These are phyloP conservation scores for Torymus auratus DNA, from an alignment of 2,888 invertebrate species.

Conservation along the genomic window DNA sequence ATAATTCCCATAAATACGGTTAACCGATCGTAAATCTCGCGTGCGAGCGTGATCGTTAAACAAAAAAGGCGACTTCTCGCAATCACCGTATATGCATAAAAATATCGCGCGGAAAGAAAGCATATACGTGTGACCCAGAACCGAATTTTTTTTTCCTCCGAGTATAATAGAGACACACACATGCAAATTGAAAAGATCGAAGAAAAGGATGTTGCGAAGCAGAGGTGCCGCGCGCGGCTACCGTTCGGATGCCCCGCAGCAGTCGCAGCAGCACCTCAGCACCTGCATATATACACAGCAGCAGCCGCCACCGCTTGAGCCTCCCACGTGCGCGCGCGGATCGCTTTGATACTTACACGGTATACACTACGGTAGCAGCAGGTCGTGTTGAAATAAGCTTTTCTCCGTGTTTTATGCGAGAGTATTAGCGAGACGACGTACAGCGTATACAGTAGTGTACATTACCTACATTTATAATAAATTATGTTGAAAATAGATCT, in stretches of 20 bases:
- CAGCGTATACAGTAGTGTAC: no score
- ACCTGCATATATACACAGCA: not conserved
- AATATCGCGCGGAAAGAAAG: no score
- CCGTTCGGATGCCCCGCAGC: constrained; percentile 7
- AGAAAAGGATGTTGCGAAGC: constrained; percentile 28
- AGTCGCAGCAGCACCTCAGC: not conserved
- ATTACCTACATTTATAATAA: no score
- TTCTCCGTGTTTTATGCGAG: no score
- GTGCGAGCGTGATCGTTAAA: constrained; percentile 5
- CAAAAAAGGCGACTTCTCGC: not conserved
- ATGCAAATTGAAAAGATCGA: constrained; percentile 35
- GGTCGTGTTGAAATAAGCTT: no score
- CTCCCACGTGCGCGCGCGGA: constrained; percentile 7
- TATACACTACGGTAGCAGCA: no score
- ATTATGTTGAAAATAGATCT: no score
- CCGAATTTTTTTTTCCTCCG: no score
- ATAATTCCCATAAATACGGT: constrained; percentile 34
- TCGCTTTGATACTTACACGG: no score
- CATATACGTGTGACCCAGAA: no score
- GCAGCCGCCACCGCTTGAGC: not conserved
- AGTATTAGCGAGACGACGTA: no score
- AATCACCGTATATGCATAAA: no score
- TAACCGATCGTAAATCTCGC: constrained; percentile 39
- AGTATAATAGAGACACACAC: not conserved
- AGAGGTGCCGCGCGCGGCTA: constrained; percentile 18